phyloP scores from a whole-genome alignment of 2,888 invertebrate genomes.

The Phyllotreta striolata region DNA sequence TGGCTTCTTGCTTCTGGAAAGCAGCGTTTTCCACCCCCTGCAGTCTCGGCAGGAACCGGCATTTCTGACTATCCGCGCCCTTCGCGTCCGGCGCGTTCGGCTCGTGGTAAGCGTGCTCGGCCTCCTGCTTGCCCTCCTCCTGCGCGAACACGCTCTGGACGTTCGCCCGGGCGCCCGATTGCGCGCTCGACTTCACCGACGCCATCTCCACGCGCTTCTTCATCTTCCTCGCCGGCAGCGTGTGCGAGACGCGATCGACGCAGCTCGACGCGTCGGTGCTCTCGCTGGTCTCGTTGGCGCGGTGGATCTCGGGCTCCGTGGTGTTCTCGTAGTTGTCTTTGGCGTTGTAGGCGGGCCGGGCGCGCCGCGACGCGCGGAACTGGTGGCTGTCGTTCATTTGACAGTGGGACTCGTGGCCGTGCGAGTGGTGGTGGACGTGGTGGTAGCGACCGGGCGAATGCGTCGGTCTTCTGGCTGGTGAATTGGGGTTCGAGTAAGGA shows the following conservation, averaged over 20 bases:
- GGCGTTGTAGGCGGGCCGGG: conserved; percentile 53
- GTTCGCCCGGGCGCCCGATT: conserved; percentile 57
- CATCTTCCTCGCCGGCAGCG: conserved; percentile 65
- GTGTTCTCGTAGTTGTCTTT: conserved; percentile 68
- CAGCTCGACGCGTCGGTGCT: conserved; percentile 61
- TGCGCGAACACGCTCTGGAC: conserved; percentile 61
- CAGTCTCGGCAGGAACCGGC: conserved; percentile 60
- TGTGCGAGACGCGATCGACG: conserved; percentile 64
- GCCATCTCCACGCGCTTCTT: conserved; percentile 65
- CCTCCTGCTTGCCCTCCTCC: conserved; percentile 48
- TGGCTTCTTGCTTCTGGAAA: conserved; percentile 75
- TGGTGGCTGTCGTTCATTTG: conserved; percentile 59
- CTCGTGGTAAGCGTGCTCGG: conserved; percentile 60
- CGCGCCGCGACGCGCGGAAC: conserved; percentile 51
- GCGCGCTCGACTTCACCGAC: conserved; percentile 59
- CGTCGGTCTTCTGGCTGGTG: conserved; percentile 67
- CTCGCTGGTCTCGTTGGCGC: conserved; percentile 60
- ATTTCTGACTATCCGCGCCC: conserved; percentile 51
- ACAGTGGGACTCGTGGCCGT: conserved; percentile 60
- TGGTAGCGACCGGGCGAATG: conserved; percentile 59
- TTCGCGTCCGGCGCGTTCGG: conserved; percentile 45
- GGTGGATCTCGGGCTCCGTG: conserved; percentile 59
- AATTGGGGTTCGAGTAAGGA: conserved; percentile 84
- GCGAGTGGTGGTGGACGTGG: conserved; percentile 58
- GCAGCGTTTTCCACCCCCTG: conserved; percentile 80